Base-by-base conservation (phyloP, 2,888 invertebrate species). In the Acrobasis repandana region DNA sequence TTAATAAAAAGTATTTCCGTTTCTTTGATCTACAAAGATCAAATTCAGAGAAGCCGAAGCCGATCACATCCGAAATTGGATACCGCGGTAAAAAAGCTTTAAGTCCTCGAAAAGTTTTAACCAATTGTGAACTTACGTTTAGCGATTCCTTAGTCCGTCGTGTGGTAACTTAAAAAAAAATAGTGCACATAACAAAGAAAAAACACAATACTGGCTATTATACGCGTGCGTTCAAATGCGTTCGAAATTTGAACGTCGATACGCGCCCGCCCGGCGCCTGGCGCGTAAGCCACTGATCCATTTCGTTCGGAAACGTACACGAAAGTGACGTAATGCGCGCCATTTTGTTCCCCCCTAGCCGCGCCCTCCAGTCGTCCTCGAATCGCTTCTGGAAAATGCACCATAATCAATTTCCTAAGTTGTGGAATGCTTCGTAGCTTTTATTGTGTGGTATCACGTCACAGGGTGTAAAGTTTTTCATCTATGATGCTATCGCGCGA, bases 271-370 rank as follows among this genome's bases (percentile, higher is more conserved):
- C 69, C 79, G 62, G 70, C 74, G 70, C 78, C 74, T 72, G 73
- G 82, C 83, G 73, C 79, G 76, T 75, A 78, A 76, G 84, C 81
- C 80, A 91, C 91, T 91, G 91, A 87, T 89, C 91, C 85, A 90
- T 89, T 90, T 90, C 80, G 79, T 90, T 90, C 33, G 33, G 79
- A 85, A 79, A 82, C 82, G 87, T 82, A 84, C 86, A 85, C 82
- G 85, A 85, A 86, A 86, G 86, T 90, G 90, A 90, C 90, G 90
- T 90, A 90, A 90, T 77, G 72, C 78, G 72, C 81, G 90, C 90
- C 90, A 90, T 90, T 62, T 85, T 90, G 86, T 18, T 38, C 82
- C 79, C 76, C 79, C 72, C 79, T 64, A 72, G 56, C 68, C 70
- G 71, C 77, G 73, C 74, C 76, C 70, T 75, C 65, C 65, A 73